These are phyloP conservation scores for Germaria angustata DNA, from an alignment of 2,888 invertebrate genomes.

Conservation along the genomic window DNA sequence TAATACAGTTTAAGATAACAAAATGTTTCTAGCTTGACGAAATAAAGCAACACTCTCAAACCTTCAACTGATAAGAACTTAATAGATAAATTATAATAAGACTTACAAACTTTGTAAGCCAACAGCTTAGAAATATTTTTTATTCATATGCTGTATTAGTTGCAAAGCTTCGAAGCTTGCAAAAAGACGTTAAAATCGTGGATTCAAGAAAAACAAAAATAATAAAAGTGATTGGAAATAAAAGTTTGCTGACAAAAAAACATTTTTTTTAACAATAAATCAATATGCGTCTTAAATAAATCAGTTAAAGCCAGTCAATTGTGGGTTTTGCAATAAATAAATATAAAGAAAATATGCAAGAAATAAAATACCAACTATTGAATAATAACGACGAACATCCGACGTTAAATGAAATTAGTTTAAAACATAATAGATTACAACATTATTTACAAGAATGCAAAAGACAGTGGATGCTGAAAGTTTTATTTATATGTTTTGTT, in stretches of 20 bases:
- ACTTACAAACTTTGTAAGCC: not conserved
- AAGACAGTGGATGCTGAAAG: slow-evolving; percentile 30
- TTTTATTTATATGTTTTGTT: slow-evolving; percentile 47
- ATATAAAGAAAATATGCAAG: slow-evolving; percentile 20
- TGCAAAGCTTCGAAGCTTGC: slow-evolving; percentile 32
- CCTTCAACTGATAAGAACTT: slow-evolving; percentile 52
- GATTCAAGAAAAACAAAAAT: not conserved
- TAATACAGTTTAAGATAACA: slow-evolving; percentile 8
- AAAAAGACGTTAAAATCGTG: slow-evolving; percentile 12
- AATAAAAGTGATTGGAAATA: not conserved
- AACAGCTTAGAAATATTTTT: slow-evolving; percentile 3
- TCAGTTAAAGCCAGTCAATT: not conserved
- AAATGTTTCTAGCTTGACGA: slow-evolving; percentile 1
- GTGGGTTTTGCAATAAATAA: not conserved
- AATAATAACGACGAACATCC: slow-evolving; percentile 27
- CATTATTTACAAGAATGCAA: not conserved
- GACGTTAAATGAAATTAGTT: not conserved
- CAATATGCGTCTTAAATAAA: not conserved
- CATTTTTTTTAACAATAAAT: too few species aligned
- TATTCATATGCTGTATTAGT: slow-evolving; percentile 52
- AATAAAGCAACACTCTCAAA: slow-evolving; percentile 15
- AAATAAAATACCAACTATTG: slow-evolving; percentile 57
- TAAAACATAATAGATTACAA: not conserved
- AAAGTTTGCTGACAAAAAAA: too few species aligned
- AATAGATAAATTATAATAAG: slow-evolving; percentile 39